These are phyloP conservation scores for Araneus ventricosus DNA, from an alignment of 1,140 invertebrate species.

Conservation along the genomic window DNA sequence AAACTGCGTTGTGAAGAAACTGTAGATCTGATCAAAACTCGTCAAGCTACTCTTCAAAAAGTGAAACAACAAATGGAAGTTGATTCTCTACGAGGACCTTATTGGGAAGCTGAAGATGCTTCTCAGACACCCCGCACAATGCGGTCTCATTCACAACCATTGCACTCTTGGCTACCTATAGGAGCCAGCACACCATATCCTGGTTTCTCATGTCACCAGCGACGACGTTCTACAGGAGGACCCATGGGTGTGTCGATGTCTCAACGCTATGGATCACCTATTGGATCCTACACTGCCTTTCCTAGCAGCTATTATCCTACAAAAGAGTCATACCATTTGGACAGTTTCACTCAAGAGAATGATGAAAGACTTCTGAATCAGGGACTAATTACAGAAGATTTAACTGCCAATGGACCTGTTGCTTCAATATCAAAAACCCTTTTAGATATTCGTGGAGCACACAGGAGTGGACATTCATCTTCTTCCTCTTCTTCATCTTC, in stretches of 20 bases:
- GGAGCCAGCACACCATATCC: slow-evolving; percentile 61
- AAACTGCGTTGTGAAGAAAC: slow-evolving; percentile 83
- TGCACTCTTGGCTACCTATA: slow-evolving; percentile 60
- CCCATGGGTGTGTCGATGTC: slow-evolving; percentile 30
- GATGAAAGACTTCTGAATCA: slow-evolving; percentile 68
- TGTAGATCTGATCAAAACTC: slow-evolving; percentile 81
- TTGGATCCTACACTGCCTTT: slow-evolving; percentile 75
- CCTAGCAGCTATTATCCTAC: slow-evolving; percentile 71
- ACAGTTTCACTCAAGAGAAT: slow-evolving; percentile 67
- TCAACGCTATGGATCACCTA: slow-evolving; percentile 66
- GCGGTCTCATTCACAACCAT: slow-evolving; percentile 67
- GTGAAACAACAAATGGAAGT: slow-evolving; percentile 79
- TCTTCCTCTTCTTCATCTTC: slow-evolving; percentile 52
- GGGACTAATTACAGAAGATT: slow-evolving; percentile 75
- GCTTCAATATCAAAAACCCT: slow-evolving; percentile 70
- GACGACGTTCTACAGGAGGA: slow-evolving; percentile 58
- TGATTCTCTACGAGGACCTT: slow-evolving; percentile 61
- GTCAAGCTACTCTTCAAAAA: slow-evolving; percentile 79
- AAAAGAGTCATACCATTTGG: slow-evolving; percentile 69
- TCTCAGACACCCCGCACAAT: slow-evolving; percentile 67
- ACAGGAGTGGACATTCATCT: slow-evolving; percentile 31
- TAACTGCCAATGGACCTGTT: slow-evolving; percentile 74
- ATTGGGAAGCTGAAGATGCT: slow-evolving; percentile 72
- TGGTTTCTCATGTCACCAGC: slow-evolving; percentile 19
- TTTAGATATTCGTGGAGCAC: slow-evolving; percentile 36